Evolutionary conservation across 1,140 invertebrate species (phyloP).

Genomic region (Palaemon carinicauda): DNA sequence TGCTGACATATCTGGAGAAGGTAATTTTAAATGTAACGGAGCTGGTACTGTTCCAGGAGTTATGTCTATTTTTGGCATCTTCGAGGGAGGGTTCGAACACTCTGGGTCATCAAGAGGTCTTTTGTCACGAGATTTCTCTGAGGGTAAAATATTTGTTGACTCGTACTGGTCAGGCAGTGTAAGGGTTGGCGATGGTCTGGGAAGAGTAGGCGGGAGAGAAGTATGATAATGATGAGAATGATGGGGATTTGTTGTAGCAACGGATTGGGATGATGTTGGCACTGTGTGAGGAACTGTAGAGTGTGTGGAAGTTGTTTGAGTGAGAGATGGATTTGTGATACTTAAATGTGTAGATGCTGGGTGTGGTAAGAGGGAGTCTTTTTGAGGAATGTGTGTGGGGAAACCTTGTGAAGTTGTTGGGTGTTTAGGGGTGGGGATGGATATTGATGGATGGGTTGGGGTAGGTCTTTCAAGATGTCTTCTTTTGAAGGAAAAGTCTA

Average conservation of each 20-base stretch:
- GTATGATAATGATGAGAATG: not conserved
- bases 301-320: not conserved
- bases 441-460: not conserved
- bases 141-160: not conserved
- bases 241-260: not conserved
- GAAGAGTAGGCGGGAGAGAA: not conserved
- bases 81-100: no score
- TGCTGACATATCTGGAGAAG: no score
- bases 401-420: not conserved
- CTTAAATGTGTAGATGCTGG: not conserved
- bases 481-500: conserved; percentile 33
- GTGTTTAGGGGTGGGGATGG: not conserved
- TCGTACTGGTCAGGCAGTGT: not conserved
- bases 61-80: no score
- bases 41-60: no score
- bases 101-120: no score
- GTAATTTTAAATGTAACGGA: no score
- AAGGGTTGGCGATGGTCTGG: not conserved
- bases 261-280: not conserved
- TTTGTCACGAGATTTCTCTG: not conserved
- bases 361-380: not conserved
- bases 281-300: not conserved
- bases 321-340: not conserved
- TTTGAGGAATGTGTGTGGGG: not conserved
- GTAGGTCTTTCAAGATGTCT: not conserved